phyloP scores from a whole-genome alignment of 2,113 vertebrate species.

The Mustela lutreola region DNA sequence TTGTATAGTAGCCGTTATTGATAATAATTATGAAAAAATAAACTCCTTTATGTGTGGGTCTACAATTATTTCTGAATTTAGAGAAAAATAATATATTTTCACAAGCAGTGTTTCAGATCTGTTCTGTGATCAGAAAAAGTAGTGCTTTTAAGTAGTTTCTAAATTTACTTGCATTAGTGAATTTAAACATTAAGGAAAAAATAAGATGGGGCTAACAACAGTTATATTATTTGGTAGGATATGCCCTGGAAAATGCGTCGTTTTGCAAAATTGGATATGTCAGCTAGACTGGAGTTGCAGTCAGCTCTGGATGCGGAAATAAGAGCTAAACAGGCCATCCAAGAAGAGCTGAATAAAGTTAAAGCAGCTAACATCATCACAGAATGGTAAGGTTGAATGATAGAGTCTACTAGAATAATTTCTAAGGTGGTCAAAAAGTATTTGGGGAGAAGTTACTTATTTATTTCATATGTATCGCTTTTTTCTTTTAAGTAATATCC shows the following conservation, averaged over 20 bases:
- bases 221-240: conserved; percentile 88
- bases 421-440: neutral
- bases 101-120: neutral
- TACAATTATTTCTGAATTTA: conserved; percentile 56
- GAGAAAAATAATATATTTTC: conserved; percentile 54
- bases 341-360: conserved; percentile 98
- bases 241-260: conserved; percentile 99
- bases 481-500: neutral
- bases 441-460: conserved; percentile 33
- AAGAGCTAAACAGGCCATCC: conserved; percentile 97
- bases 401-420: conserved; percentile 18
- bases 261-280: conserved; percentile 99
- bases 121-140: conserved; percentile 29
- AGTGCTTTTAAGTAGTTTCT: neutral
- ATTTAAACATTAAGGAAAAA: neutral
- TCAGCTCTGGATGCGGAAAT: conserved; percentile 98
- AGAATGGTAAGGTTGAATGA: conserved; percentile 92
- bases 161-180: conserved; percentile 40
- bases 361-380: conserved; percentile 96
- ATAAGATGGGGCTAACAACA: neutral
- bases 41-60: neutral
- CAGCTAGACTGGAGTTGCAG: conserved; percentile 97
- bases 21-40: conserved; percentile 20
- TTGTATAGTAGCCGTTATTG: neutral
- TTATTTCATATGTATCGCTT: conserved; percentile 4